phyloP scores from a whole-genome alignment of 2,888 invertebrate genomes.

The Ceratothoa steindachneri region DNA sequence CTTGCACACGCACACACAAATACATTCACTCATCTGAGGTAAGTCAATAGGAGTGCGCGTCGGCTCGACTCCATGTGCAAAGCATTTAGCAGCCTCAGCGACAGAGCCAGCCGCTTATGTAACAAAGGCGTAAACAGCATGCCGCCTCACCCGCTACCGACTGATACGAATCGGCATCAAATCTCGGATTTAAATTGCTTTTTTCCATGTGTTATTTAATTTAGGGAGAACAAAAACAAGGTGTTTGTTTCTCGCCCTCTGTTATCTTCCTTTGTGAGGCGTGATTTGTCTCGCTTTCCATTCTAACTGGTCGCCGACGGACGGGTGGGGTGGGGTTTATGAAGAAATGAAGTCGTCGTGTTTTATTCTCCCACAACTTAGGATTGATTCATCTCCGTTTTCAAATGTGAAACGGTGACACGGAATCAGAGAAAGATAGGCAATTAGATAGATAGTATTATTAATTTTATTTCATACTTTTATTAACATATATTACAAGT shows the following conservation, averaged over 20 bases:
- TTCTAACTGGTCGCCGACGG: neutral
- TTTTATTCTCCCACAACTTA: no score
- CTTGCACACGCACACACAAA: neutral
- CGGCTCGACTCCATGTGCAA: neutral
- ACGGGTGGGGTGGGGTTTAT: no score
- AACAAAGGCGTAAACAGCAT: neutral
- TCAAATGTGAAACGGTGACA: no score
- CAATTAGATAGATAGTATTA: no score
- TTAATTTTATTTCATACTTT: no score
- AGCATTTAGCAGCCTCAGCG: constrained; percentile 6
- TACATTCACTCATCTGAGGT: neutral
- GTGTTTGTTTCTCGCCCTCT: constrained; percentile 8
- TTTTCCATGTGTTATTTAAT: neutral
- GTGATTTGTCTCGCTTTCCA: neutral
- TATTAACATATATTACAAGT: no score
- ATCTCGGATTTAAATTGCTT: constrained; percentile 4
- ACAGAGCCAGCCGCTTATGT: neutral
- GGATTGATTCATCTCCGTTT: no score
- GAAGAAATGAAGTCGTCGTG: no score
- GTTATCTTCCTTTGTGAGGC: neutral
- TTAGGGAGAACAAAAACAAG: neutral
- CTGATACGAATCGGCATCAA: neutral
- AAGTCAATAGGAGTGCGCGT: constrained; percentile 5
- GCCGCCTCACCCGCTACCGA: neutral
- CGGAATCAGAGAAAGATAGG: no score